These are phyloP conservation scores for Tigriopus californicus DNA, from an alignment of 2,888 invertebrate species.

Conservation along the genomic window DNA sequence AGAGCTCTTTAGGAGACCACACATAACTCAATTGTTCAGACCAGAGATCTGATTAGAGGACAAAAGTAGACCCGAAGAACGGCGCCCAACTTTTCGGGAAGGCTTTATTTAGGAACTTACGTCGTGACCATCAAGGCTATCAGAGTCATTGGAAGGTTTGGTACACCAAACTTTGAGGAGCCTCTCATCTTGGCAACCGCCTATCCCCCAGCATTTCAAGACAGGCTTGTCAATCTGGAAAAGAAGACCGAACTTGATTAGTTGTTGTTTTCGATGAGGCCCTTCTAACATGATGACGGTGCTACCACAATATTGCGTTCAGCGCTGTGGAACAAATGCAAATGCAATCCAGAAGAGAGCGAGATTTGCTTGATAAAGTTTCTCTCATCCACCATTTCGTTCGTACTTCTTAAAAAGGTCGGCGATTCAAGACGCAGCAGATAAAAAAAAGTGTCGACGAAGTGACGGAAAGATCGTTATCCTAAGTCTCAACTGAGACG, in stretches of 20 bases:
- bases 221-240: constrained; percentile 20
- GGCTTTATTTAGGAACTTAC: too few relatives aligned
- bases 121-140: too few relatives aligned
- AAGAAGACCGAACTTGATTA: background rate
- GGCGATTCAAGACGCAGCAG: too few relatives aligned
- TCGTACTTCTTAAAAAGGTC: too few relatives aligned
- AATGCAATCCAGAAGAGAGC: too few relatives aligned
- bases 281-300: background rate
- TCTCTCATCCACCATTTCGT: too few relatives aligned
- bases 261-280: background rate
- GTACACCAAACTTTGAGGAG: constrained; percentile 1
- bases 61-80: background rate
- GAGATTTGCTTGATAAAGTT: too few relatives aligned
- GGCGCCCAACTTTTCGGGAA: too few relatives aligned
- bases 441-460: too few relatives aligned
- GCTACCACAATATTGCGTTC: too few relatives aligned
- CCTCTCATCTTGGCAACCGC: constrained; percentile 5
- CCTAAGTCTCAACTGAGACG: background rate
- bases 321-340: too few relatives aligned
- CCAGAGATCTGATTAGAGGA: background rate
- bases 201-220: constrained; percentile 27
- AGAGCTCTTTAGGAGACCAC: background rate
- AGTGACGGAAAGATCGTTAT: too few relatives aligned
- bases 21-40: background rate
- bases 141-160: background rate